Base-by-base conservation (phyloP, 2,113 vertebrate genomes). In the Mustela nigripes region DNA sequence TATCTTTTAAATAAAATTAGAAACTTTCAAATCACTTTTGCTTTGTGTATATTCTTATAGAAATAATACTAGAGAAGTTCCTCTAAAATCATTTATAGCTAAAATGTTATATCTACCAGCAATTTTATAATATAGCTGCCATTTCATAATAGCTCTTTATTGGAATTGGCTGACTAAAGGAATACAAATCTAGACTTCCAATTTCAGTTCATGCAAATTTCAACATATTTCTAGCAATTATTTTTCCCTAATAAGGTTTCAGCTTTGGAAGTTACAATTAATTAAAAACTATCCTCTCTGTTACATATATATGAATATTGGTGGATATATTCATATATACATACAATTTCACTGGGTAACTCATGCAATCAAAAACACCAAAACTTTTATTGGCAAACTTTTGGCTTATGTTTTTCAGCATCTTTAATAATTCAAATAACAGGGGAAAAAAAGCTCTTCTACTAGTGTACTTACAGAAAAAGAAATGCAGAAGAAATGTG, bases 391-490 rank as follows among this genome's bases (percentile, higher is more conserved):
- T 97, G 69, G 85, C 45, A 94, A 94, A 39, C 80, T 87, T 95
- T 89, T 93, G 50, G 31, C 39, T 67, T 82, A 96, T 3, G 97
- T n/a, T 94, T 97, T 98, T 67, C 95, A 95, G 28, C 18, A 80
- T 11, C 87, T 71, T 91, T 79, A 97, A 58, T 58, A 98, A 90
- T 84, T 98, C 74, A 95, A 95, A 78, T 58, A 94, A 83, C 39
- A 95, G 62, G 28, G 10, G 4, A 5, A 93, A 94, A 36, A 91
- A 95, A 58, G 10, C 14, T 83, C 67, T 82, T 58, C 86, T 92
- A 92, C 80, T 83, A 97, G 69, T 85, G 74, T 42, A 84, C 48
- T 78, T 69, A 86, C 5, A 95, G 82, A 92, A 89, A 76, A 89
- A 94, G 89, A 80, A 93, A 91, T 84, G 93, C 65, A 21, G 76